These are phyloP conservation scores for Arctia plantaginis DNA, from an alignment of 2,888 invertebrate species.

Conservation along the genomic window DNA sequence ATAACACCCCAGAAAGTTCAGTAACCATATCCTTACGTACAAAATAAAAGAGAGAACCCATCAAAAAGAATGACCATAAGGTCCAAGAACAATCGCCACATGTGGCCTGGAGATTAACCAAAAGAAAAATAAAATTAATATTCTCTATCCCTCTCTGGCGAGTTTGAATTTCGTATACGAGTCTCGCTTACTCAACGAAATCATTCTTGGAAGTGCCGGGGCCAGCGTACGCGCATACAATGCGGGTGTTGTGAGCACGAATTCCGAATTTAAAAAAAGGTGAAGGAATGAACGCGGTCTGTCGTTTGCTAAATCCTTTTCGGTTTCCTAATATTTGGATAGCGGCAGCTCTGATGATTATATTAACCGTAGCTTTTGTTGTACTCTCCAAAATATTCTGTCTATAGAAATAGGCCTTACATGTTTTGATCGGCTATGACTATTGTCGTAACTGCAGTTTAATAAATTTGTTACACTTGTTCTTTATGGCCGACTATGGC, in stretches of 20 bases:
- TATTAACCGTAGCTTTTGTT: slow-evolving; percentile 26
- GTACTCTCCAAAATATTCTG: neutral
- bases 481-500: neutral
- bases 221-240: slow-evolving; percentile 79
- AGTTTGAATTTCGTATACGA: slow-evolving; percentile 48
- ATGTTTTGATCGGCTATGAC: neutral
- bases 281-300: slow-evolving; percentile 61
- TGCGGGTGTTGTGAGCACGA: slow-evolving; percentile 83
- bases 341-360: slow-evolving; percentile 38
- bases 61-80: slow-evolving; percentile 81
- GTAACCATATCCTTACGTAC: slow-evolving; percentile 65
- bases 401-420: neutral
- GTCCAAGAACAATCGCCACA: slow-evolving; percentile 85
- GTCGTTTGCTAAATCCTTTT: slow-evolving; percentile 73
- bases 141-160: slow-evolving; percentile 60
- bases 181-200: slow-evolving; percentile 73
- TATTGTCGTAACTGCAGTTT: neutral
- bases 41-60: slow-evolving; percentile 62
- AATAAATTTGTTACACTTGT: neutral
- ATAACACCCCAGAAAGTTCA: slow-evolving; percentile 78
- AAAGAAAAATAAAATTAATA: slow-evolving; percentile 83
- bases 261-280: slow-evolving; percentile 75
- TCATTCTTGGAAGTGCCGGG: slow-evolving; percentile 83
- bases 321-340: slow-evolving; percentile 63
- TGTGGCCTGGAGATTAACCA: slow-evolving; percentile 84